phyloP scores from a whole-genome alignment of 2,113 vertebrate genomes.

The Microcebus murinus region DNA sequence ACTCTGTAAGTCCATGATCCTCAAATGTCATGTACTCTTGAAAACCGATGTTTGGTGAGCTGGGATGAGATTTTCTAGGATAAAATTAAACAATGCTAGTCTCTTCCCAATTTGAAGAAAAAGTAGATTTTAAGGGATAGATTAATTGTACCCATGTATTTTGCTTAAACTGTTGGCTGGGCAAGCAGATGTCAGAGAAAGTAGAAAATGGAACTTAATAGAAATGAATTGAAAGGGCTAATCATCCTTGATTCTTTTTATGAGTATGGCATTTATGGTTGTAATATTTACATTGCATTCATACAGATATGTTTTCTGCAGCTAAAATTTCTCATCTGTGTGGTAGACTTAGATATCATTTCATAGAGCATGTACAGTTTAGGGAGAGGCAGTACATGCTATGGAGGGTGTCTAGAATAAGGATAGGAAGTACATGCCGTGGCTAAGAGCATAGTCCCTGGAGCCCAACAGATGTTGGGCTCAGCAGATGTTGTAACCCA shows the following conservation, averaged over 20 bases:
- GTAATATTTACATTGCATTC: conserved; percentile 37
- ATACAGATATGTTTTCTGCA: not conserved
- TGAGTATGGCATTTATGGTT: conserved; percentile 3
- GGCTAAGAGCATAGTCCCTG: not conserved
- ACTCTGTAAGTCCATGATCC: not conserved
- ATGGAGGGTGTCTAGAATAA: not conserved
- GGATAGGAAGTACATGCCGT: not conserved
- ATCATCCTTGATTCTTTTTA: not conserved
- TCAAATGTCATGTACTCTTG: not conserved
- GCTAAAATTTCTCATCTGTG: not conserved
- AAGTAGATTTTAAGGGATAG: not conserved
- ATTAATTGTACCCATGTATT: not conserved
- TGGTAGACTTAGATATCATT: not conserved
- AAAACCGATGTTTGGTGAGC: conserved; percentile 30
- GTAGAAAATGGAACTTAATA: not conserved
- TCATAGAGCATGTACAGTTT: not conserved
- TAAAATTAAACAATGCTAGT: conserved; percentile 32
- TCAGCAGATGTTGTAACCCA: not conserved
- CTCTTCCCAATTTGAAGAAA: conserved; percentile 42
- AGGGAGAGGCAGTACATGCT: not conserved
- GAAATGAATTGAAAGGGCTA: conserved; percentile 14
- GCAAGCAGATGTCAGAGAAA: conserved; percentile 32
- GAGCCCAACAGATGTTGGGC: not conserved
- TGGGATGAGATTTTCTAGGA: conserved; percentile 4
- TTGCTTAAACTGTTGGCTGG: conserved; percentile 38